Conservation (phyloP, 2,888 invertebrate genomes). For the Spisula subtruncata region DNA sequence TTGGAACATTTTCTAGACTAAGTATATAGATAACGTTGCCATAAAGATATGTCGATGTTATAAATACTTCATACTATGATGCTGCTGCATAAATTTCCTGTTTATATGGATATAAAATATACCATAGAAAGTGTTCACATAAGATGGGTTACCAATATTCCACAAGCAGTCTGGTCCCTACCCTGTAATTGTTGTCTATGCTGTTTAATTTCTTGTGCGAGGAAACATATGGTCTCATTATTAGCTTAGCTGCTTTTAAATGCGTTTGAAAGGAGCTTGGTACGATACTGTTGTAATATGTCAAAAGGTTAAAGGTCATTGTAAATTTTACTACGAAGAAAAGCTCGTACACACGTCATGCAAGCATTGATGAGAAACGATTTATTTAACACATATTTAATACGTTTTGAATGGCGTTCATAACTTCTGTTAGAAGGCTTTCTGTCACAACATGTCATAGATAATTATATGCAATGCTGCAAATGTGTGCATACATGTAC, state of each 20-base stretch:
- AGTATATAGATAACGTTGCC: background rate
- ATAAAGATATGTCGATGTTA: background rate
- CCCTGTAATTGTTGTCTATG: background rate
- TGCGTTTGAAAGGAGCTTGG: background rate
- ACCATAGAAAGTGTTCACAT: background rate
- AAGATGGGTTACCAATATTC: conserved; percentile 6
- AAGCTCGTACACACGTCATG: background rate
- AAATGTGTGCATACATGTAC: no score
- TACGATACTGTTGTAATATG: background rate
- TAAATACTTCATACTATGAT: conserved; percentile 16
- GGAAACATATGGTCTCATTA: background rate
- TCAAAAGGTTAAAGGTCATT: background rate
- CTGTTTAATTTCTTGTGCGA: background rate
- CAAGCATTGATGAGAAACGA: background rate
- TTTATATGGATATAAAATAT: background rate
- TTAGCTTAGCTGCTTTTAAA: conserved; percentile 5
- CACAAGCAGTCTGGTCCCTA: background rate
- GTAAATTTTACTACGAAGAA: background rate
- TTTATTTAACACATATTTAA: background rate
- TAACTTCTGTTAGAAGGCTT: no score
- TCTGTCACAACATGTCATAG: background rate
- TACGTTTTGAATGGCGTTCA: background rate
- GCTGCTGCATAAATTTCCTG: background rate
- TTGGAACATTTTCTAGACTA: background rate
- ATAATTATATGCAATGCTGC: no score